Evolutionary conservation across 1,140 invertebrate species (phyloP).

Genomic region (Pachypeltis micranthus): DNA sequence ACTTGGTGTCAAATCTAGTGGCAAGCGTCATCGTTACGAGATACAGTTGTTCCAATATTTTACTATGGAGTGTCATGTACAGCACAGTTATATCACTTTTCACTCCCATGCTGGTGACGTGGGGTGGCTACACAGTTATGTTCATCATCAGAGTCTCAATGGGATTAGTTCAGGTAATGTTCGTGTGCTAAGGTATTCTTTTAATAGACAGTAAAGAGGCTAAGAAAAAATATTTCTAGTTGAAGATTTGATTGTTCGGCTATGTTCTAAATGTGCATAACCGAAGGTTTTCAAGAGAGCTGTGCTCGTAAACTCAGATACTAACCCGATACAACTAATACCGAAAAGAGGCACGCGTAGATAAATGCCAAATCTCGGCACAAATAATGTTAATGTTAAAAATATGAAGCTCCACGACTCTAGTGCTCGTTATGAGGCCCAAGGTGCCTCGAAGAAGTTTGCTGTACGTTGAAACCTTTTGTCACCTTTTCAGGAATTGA

Average conservation of each 20-base stretch:
- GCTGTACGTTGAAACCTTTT: no score
- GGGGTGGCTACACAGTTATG: background rate
- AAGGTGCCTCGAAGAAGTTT: no score
- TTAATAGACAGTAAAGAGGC: background rate
- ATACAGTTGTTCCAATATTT: constrained; percentile 6
- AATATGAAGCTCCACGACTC: no score
- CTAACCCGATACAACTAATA: no score
- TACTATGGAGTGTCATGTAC: constrained; percentile 1
- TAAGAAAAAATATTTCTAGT: background rate
- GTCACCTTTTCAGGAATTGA: background rate
- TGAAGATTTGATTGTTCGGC: background rate
- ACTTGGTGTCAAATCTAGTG: constrained; percentile 11
- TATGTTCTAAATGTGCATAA: background rate
- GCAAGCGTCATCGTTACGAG: constrained; percentile 10
- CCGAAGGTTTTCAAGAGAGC: background rate
- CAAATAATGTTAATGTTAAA: no score
- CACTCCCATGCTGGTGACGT: constrained; percentile 5
- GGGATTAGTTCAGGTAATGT: constrained; percentile 12
- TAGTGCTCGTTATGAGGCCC: no score
- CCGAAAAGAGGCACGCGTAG: no score
- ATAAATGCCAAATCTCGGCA: no score
- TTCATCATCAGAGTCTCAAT: constrained; percentile 4
- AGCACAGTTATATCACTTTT: background rate
- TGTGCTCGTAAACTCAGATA: background rate
- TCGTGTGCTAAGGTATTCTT: background rate